phyloP scores from a whole-genome alignment of 2,113 vertebrate species.

The Puma concolor region DNA sequence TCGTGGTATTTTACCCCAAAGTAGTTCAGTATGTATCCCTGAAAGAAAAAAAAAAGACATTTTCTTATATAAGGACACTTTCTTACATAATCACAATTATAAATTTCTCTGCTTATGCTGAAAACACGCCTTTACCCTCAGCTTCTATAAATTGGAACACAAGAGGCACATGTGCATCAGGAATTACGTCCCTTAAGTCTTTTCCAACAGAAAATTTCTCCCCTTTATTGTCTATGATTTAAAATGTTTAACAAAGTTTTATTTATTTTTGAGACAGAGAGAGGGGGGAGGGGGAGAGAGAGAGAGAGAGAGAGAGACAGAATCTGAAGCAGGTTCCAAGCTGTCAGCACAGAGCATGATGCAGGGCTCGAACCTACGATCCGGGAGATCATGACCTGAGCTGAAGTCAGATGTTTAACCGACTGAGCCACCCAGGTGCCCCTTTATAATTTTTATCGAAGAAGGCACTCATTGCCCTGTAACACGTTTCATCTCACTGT shows the following conservation, averaged over 20 bases:
- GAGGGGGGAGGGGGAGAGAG: too few relatives aligned
- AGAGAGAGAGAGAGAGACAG: too few relatives aligned
- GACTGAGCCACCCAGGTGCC: too few relatives aligned
- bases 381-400: too few relatives aligned
- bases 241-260: too few relatives aligned
- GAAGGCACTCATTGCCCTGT: background rate
- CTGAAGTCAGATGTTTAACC: too few relatives aligned
- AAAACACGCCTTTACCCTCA: background rate
- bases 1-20: background rate
- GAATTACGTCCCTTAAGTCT: background rate
- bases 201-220: background rate
- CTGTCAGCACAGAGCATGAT: too few relatives aligned
- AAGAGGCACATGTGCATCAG: background rate
- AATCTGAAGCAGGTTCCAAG: too few relatives aligned
- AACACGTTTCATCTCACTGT: background rate
- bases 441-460: background rate
- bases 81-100: background rate
- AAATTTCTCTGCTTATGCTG: background rate
- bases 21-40: background rate
- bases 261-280: too few relatives aligned
- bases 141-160: background rate
- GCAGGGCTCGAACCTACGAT: too few relatives aligned
- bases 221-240: background rate
- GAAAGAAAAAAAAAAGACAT: background rate
- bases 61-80: background rate